These are phyloP conservation scores for Xylophagus ater DNA, from an alignment of 2,888 invertebrate genomes.

Conservation along the genomic window DNA sequence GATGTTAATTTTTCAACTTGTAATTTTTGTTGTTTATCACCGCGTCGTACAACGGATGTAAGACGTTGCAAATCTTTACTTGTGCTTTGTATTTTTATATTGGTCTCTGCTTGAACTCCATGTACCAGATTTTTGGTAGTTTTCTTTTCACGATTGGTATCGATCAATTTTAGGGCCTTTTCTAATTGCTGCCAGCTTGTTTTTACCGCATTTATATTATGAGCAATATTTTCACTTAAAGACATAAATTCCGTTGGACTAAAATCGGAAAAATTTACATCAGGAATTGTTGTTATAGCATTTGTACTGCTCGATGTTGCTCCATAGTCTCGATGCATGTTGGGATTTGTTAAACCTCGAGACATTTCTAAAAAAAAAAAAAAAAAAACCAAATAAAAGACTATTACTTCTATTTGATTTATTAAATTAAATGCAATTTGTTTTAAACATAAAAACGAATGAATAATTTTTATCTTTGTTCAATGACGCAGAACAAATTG, in stretches of 20 bases:
- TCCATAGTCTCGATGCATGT: conserved; percentile 36
- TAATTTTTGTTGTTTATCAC: conserved; percentile 68
- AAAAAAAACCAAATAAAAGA: no score
- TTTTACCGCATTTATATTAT: conserved; percentile 69
- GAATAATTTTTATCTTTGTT: no score
- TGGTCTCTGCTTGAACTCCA: conserved; percentile 61
- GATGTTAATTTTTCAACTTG: conserved; percentile 74
- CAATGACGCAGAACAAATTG: no score
- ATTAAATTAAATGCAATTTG: no score
- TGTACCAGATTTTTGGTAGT: conserved; percentile 56
- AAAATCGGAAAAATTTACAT: conserved; percentile 58
- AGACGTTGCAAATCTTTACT: conserved; percentile 62
- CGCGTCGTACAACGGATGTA: conserved; percentile 55
- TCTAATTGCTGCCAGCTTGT: conserved; percentile 61
- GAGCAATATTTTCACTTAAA: conserved; percentile 68
- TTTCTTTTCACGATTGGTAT: conserved; percentile 62
- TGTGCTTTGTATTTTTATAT: conserved; percentile 60
- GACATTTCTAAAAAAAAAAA: no score
- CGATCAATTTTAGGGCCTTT: conserved; percentile 61
- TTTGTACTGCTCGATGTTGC: conserved; percentile 28
- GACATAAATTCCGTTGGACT: conserved; percentile 66
- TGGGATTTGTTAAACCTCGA: no score
- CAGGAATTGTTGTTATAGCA: conserved; percentile 41
- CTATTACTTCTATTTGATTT: no score
- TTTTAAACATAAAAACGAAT: no score